These are phyloP conservation scores for Halichoerus grypus DNA, from an alignment of 2,113 vertebrate genomes.

Conservation along the genomic window DNA sequence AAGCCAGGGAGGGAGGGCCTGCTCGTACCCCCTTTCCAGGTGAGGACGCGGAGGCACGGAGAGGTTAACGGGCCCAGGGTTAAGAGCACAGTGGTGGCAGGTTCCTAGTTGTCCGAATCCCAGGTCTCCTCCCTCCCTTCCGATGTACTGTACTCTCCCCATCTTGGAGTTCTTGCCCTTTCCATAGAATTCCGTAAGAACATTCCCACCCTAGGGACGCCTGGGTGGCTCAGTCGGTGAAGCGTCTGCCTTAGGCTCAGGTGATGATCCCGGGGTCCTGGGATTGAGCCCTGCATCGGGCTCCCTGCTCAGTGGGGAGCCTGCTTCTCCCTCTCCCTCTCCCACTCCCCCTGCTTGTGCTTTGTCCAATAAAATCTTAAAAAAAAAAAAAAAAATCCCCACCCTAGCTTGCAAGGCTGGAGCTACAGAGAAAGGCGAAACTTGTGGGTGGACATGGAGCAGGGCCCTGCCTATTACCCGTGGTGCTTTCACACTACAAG, in stretches of 20 bases:
- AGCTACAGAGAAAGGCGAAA: not conserved
- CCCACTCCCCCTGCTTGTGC: no score
- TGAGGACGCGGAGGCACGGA: not conserved
- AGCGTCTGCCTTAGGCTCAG: no score
- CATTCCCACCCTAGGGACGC: not conserved
- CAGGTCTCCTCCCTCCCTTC: not conserved
- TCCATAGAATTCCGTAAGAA: not conserved
- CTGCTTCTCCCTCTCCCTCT: no score
- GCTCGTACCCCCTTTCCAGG: not conserved
- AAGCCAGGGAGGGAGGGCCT: not conserved
- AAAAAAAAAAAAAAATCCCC: not conserved
- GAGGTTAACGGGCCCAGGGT: not conserved
- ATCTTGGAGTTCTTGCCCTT: not conserved
- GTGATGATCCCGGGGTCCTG: no score
- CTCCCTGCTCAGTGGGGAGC: no score
- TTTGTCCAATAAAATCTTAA: no score
- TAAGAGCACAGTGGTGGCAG: not conserved
- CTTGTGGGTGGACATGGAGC: not conserved
- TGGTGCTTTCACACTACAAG: fast-evolving
- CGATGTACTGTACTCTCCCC: not conserved
- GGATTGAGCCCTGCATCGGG: no score
- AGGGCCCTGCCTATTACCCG: not conserved
- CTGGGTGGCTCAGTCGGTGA: not conserved
- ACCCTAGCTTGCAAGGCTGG: not conserved
- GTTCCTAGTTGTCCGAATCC: fast-evolving